phyloP scores from a whole-genome alignment of 2,888 invertebrate genomes.

The Allophyes oxyacanthae region DNA sequence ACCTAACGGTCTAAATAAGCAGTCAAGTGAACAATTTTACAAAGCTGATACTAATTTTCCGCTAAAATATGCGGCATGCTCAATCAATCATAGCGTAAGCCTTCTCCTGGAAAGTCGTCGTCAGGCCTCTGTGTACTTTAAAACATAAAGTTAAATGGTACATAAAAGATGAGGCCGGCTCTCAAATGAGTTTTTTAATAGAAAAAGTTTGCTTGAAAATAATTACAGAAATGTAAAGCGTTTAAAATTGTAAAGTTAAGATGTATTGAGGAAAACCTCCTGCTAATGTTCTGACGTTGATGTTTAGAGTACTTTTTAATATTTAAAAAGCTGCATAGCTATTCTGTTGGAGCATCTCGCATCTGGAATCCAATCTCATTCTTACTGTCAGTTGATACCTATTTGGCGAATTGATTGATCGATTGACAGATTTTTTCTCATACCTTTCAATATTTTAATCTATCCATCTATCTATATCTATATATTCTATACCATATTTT shows the following conservation, averaged over 20 bases:
- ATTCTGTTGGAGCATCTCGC: too few relatives aligned
- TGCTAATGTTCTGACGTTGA: constrained; percentile 5
- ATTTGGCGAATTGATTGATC: too few relatives aligned
- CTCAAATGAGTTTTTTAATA: constrained; percentile 59
- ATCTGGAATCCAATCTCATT: too few relatives aligned
- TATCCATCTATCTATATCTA: too few relatives aligned
- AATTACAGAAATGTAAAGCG: constrained; percentile 48
- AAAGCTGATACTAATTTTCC: constrained; percentile 8
- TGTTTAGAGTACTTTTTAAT: neutral
- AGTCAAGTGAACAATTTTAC: constrained; percentile 15
- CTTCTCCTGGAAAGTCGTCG: constrained; percentile 22
- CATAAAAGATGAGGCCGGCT: constrained; percentile 48
- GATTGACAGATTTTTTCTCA: too few relatives aligned
- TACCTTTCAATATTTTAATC: too few relatives aligned
- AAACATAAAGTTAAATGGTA: constrained; percentile 55
- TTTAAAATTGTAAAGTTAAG: constrained; percentile 29
- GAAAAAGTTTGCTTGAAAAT: constrained; percentile 59
- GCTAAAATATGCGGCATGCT: constrained; percentile 10
- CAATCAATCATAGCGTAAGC: constrained; percentile 31
- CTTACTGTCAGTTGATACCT: too few relatives aligned
- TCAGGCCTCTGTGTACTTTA: constrained; percentile 49
- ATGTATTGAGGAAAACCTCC: constrained; percentile 20
- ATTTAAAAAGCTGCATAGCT: too few relatives aligned
- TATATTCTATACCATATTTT: too few relatives aligned
- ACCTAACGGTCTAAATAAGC: neutral